These are phyloP conservation scores for Chironomus tepperi DNA, from an alignment of 1,140 invertebrate species.

Conservation along the genomic window DNA sequence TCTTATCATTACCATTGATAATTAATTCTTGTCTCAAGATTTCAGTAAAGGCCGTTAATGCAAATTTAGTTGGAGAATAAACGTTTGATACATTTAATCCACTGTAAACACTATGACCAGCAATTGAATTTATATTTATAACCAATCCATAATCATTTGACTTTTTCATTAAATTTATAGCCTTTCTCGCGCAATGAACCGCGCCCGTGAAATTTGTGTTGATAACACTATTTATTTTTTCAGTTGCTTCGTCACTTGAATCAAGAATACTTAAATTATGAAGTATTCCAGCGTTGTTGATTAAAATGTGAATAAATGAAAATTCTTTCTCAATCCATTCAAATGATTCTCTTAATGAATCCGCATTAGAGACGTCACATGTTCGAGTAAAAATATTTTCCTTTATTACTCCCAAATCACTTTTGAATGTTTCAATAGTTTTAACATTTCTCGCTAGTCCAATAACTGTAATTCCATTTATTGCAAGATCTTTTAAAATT, in stretches of 20 bases:
- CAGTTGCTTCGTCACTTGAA: background rate
- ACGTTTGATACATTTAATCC: constrained; percentile 30
- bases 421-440: constrained; percentile 42
- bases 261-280: background rate
- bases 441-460: constrained; percentile 56
- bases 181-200: constrained; percentile 43
- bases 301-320: constrained; percentile 51
- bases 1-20: constrained; percentile 36
- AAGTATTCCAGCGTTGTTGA: constrained; percentile 53
- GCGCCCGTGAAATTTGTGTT: constrained; percentile 45
- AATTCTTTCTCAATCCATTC: constrained; percentile 45
- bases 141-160: constrained; percentile 34
- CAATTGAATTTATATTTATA: constrained; percentile 24
- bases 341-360: constrained; percentile 53
- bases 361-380: constrained; percentile 56
- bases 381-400: constrained; percentile 37
- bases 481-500: constrained; percentile 45
- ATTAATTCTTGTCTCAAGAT: constrained; percentile 49
- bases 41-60: constrained; percentile 51
- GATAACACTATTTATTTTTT: constrained; percentile 24
- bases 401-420: constrained; percentile 21
- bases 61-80: constrained; percentile 52
- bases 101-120: constrained; percentile 23
- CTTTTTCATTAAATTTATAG: constrained; percentile 37
- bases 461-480: constrained; percentile 54